Evolutionary conservation across 2,888 invertebrate species (phyloP).

Genomic region (Calephelis perditalis): DNA sequence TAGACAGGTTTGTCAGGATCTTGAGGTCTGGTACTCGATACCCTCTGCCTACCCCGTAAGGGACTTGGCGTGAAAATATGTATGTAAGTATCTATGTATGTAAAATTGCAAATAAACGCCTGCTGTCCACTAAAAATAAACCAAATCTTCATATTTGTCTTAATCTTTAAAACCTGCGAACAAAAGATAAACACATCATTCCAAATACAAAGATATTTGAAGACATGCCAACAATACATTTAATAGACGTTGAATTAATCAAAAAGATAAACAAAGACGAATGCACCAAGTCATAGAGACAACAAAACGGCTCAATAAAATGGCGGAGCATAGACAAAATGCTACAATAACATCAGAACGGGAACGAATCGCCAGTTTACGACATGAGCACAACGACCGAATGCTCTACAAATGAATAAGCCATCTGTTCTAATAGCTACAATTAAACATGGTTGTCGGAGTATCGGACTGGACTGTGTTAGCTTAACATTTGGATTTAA

Average conservation of each 20-base stretch:
- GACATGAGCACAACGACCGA: conserved; percentile 74
- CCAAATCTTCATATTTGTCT: too few relatives aligned
- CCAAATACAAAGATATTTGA: background rate
- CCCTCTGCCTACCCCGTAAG: too few relatives aligned
- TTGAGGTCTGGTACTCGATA: too few relatives aligned
- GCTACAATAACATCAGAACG: conserved; percentile 77
- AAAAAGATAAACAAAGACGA: conserved; percentile 51
- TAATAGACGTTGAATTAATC: conserved; percentile 22
- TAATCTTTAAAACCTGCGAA: background rate
- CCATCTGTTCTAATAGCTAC: conserved; percentile 76
- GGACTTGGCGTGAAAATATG: too few relatives aligned
- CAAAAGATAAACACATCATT: background rate
- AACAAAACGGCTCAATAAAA: conserved; percentile 73
- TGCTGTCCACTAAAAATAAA: too few relatives aligned
- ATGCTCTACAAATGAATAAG: conserved; percentile 78
- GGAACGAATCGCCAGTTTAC: conserved; percentile 76
- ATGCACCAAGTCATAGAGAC: conserved; percentile 55
- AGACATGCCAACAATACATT: conserved; percentile 7
- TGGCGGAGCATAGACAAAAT: conserved; percentile 75
- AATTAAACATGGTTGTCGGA: conserved; percentile 73
- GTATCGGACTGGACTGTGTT: conserved; percentile 44
- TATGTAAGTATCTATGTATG: too few relatives aligned
- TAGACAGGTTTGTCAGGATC: too few relatives aligned
- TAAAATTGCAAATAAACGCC: too few relatives aligned
- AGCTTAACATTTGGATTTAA: conserved; percentile 55